Evolutionary conservation across 2,113 vertebrate species (phyloP).

Genomic region (Loxodonta africana): DNA sequence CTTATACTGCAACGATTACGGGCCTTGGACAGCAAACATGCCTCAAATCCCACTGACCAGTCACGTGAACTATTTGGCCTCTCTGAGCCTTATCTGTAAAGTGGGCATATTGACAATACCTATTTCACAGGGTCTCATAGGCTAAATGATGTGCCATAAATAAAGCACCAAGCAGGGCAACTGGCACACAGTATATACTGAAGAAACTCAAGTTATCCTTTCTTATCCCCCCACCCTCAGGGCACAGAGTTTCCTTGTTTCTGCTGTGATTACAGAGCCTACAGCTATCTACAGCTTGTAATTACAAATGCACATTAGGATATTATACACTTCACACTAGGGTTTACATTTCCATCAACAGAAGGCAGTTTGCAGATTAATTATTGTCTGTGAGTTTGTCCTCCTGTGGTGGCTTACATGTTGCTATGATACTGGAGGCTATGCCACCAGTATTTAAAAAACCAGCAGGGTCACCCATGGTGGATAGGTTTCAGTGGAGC

Average conservation of each 20-base stretch:
- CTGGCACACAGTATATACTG: not conserved
- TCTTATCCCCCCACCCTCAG: not conserved
- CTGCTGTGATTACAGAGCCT: not conserved
- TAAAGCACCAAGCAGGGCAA: not conserved
- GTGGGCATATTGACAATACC: not conserved
- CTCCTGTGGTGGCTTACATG: not conserved
- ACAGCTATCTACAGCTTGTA: rapidly evolving
- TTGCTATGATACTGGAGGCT: not conserved
- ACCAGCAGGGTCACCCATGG: not conserved
- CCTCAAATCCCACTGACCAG: not conserved
- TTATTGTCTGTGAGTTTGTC: not conserved
- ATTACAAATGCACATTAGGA: not conserved
- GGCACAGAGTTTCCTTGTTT: not conserved
- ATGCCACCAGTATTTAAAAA: not conserved
- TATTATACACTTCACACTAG: not conserved
- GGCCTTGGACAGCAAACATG: not conserved
- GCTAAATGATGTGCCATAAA: not conserved
- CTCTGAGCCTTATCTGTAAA: not conserved
- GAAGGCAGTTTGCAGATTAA: not conserved
- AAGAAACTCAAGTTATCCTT: not conserved
- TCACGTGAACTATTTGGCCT: not conserved
- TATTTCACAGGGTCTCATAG: not conserved
- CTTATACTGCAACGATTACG: not conserved
- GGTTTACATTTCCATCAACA: not conserved
- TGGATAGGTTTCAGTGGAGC: not conserved